phyloP scores from a whole-genome alignment of 2,797 vertebrate species.

The Enteromius mattozi region DNA sequence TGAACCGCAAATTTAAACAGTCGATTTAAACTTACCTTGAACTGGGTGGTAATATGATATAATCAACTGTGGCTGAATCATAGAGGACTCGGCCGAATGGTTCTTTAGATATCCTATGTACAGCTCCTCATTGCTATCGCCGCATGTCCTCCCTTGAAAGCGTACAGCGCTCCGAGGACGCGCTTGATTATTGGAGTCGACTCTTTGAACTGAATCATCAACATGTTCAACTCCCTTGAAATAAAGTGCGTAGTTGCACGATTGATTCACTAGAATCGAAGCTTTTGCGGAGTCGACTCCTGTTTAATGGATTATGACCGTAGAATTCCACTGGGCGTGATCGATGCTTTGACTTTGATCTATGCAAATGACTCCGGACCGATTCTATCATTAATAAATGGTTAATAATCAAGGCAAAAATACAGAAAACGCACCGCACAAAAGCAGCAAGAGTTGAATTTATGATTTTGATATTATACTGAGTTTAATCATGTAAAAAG shows the following conservation, averaged over 20 bases:
- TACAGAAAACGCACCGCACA: neutral
- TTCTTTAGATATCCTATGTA: slow-evolving; percentile 38
- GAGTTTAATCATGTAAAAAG: neutral
- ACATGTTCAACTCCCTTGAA: neutral
- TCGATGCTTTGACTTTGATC: slow-evolving; percentile 34
- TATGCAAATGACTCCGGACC: neutral
- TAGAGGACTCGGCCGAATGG: slow-evolving; percentile 70
- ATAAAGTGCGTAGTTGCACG: too few species aligned
- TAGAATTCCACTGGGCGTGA: slow-evolving; percentile 4
- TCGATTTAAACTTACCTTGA: slow-evolving; percentile 69
- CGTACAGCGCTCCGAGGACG: slow-evolving; percentile 19
- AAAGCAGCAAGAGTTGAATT: neutral
- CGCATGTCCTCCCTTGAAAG: slow-evolving; percentile 47
- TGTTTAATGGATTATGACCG: neutral
- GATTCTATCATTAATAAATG: neutral
- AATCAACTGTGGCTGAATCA: slow-evolving; percentile 71
- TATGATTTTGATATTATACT: too few species aligned
- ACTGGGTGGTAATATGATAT: slow-evolving; percentile 65
- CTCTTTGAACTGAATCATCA: slow-evolving; percentile 11
- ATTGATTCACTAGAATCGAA: neutral
- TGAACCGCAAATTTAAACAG: neutral
- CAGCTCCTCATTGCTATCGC: slow-evolving; percentile 53
- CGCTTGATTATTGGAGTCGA: slow-evolving; percentile 20
- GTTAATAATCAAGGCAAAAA: neutral
- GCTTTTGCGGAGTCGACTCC: neutral